Conservation (phyloP, 2,113 vertebrate genomes). For the Rutilus rutilus region DNA sequence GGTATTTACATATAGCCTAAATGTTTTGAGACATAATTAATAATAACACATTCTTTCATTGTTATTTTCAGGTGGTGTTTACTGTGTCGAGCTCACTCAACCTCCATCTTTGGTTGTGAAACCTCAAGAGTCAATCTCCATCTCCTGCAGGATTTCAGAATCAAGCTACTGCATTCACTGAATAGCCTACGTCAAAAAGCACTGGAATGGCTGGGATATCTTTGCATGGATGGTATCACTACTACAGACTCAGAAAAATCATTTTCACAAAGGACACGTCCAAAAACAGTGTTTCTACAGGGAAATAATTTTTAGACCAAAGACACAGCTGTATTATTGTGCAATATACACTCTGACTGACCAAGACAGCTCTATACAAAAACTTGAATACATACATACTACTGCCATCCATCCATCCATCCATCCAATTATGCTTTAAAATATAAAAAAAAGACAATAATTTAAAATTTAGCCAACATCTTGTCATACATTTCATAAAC, state of each 20-base stretch:
- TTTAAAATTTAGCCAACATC: too few species aligned
- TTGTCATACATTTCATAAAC: too few species aligned
- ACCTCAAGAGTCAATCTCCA: conserved; percentile 16
- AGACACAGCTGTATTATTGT: too few species aligned
- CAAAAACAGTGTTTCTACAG: too few species aligned
- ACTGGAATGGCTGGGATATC: conserved; percentile 9
- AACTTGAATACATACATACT: too few species aligned
- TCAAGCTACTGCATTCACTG: background rate
- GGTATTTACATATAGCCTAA: background rate
- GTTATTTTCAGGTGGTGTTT: conserved; percentile 12
- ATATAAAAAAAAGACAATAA: too few species aligned
- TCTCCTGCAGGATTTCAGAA: background rate
- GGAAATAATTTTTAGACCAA: too few species aligned
- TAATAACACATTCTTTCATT: background rate
- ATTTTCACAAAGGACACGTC: too few species aligned
- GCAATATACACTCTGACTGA: too few species aligned
- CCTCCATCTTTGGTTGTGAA: conserved; percentile 17
- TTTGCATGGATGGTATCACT: background rate
- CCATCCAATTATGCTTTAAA: too few species aligned
- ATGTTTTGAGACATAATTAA: background rate
- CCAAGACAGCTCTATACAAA: too few species aligned
- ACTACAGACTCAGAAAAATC: conserved; percentile 24
- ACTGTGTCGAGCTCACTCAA: conserved; percentile 20
- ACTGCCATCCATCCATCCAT: too few species aligned
- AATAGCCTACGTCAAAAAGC: conserved; percentile 4